Base-by-base conservation (phyloP, 2,797 vertebrate species). In the Parauchenoglanis punctatus region DNA sequence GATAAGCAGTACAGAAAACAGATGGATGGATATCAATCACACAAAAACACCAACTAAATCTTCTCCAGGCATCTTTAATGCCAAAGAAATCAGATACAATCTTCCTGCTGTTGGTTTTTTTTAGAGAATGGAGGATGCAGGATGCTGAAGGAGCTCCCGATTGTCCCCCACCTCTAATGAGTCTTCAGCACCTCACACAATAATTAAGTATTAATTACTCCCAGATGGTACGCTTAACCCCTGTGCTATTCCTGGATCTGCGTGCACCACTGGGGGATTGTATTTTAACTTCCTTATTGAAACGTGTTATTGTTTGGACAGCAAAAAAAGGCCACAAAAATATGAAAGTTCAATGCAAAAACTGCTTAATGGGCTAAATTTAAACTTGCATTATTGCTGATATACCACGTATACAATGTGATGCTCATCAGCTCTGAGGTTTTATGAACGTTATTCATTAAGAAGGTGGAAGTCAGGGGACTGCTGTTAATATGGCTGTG, bases 121-220 rank as follows among this genome's bases (percentile, higher is more conserved):
- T 17, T 88, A 77, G 20, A 77, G 46, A 54, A 78, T 56, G 56
- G 68, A 85, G 61, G 85, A 77, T 7, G 44, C 59, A 11, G 63
- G 91, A 92, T 84, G 92, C 91, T 88, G 90, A 89, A 94, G 93
- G 93, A 94, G 91, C 93, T 91, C 89, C 92, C 68, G 90, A 89
- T 92, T 90, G 91, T 89, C 87, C 85, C 40, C 67, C 87, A 67
- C 44, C 84, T 88, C 86, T 91, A 91, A 94, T 95, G 90, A 92
- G 95, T 95, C 94, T 95, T 96, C 91, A 95, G 92, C 88, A 92
- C 90, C 90, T 93, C 92, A 91, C 91, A 91, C 92, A 93, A 91
- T 95, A 94, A 96, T 95, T 94, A 96, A 95, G 93, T 93, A 96
- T 95, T 96, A 93, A 96, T 94, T 92, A 93, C 91, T 93, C 92